phyloP scores from a whole-genome alignment of 2,113 vertebrate species.

The Phaethornis superciliosus region DNA sequence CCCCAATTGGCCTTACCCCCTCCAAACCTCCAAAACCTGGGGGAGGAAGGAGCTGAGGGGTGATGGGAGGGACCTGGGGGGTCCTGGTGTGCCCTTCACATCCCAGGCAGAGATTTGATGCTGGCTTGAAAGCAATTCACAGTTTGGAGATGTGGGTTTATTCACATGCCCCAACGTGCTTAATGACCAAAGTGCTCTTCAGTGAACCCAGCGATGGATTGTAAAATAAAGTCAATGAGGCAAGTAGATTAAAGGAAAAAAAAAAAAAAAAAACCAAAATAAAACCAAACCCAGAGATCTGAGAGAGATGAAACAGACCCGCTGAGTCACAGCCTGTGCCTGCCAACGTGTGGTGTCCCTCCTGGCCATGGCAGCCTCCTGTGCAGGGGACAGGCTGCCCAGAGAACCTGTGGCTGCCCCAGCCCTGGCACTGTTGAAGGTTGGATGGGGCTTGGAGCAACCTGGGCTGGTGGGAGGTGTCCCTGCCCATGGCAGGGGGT shows the following conservation, averaged over 20 bases:
- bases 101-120: not conserved
- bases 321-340: not conserved
- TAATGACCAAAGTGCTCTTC: conserved; percentile 28
- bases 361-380: not conserved
- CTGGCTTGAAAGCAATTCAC: not conserved
- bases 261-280: not conserved
- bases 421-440: no score
- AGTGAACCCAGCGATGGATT: conserved; percentile 6
- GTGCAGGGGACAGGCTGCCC: not conserved
- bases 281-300: not conserved
- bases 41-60: not conserved
- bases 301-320: not conserved
- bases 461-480: no score
- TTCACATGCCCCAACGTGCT: conserved; percentile 32
- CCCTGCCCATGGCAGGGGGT: no score
- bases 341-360: not conserved
- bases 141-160: not conserved
- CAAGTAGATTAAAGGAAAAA: not conserved
- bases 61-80: rapidly evolving
- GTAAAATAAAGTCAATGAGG: conserved; percentile 35
- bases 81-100: not conserved
- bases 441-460: no score
- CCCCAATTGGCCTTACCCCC: not conserved
- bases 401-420: no score
- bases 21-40: not conserved